These are phyloP conservation scores for Kryptopterus vitreolus DNA, from an alignment of 2,797 vertebrate species.

Conservation along the genomic window DNA sequence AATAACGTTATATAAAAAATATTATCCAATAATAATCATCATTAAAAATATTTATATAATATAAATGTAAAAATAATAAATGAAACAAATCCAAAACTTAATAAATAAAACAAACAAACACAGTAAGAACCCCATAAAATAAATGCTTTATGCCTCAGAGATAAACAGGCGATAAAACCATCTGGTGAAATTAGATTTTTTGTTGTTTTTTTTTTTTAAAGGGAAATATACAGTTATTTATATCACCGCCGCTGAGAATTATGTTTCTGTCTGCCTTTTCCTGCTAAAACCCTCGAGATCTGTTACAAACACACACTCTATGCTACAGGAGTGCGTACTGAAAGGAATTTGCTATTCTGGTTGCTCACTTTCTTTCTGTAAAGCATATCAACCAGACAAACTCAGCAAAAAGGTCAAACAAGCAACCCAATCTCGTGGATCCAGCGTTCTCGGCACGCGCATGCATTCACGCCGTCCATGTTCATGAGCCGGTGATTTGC, in stretches of 20 bases:
- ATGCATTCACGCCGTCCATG: background rate
- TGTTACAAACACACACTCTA: constrained; percentile 11
- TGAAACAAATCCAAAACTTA: no score
- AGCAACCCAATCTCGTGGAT: constrained; percentile 52
- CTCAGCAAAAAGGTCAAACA: constrained; percentile 65
- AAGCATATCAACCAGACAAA: constrained; percentile 34
- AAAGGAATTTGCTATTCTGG: constrained; percentile 32
- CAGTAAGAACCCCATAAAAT: background rate
- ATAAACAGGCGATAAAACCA: background rate
- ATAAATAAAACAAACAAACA: no score
- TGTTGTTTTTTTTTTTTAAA: no score
- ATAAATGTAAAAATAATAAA: no score
- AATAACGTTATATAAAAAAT: no score
- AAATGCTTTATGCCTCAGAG: background rate
- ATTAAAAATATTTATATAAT: no score
- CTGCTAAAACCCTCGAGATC: background rate
- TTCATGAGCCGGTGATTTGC: background rate
- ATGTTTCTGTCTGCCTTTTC: background rate
- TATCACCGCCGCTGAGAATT: background rate
- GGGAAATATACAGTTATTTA: background rate
- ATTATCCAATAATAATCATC: no score
- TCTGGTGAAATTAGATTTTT: background rate
- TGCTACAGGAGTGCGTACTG: constrained; percentile 19
- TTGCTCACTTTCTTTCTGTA: constrained; percentile 33
- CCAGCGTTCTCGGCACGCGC: background rate